Base-by-base conservation (phyloP, 2,113 vertebrate species). In the Phalacrocorax brasilianus region DNA sequence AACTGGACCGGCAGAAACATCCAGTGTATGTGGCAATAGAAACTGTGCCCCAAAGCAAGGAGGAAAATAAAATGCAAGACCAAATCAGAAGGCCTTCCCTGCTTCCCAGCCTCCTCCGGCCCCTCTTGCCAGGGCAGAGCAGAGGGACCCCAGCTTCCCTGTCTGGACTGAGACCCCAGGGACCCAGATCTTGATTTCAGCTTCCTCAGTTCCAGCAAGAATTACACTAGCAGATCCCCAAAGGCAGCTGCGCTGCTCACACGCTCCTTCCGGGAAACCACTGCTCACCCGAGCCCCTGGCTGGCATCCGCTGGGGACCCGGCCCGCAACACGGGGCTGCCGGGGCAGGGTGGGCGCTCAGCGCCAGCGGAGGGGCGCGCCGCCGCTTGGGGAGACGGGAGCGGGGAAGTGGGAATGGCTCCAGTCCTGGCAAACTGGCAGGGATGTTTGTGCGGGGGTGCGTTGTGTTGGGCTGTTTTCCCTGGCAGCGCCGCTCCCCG, bases 381-480 rank as follows among this genome's bases (percentile, higher is more conserved):
- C 2, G 26, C 19, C 3, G 26, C 21, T 1, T 12, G 1, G 24
- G 35, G 45, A 33, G 14, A 11, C 1, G 12, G 4, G 21, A n/a
- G 58, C 32, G 8, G 56, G 19, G 56, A 21, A 14, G 32, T 3
- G 23, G 35, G 44, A 35, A 27, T 19, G 8, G 45, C 49, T 19
- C 35, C 14, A 4, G 22, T 14, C 38, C 62, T 24, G 3, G 52
- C 62, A 8, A 14, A 14, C 21, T 3, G 82, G 35, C 35, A 4
- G 35, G 65, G 74, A 5, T 15, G 8, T 12, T 16, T 2, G 4
- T 26, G 70, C 11, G 12, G n/a, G 23, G 66, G 7, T 6, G 58
- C 5, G 4, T 8, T 9, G 52, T 5, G 13, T 14, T 7, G 58
- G 18, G 59, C 26, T 16, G 22, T 11, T 23, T 14, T 27, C 61